Evolutionary conservation across 2,113 vertebrate genomes (phyloP), one percentile per base, ranked within the genome.

Genomic region (Leucosticte australis): DNA sequence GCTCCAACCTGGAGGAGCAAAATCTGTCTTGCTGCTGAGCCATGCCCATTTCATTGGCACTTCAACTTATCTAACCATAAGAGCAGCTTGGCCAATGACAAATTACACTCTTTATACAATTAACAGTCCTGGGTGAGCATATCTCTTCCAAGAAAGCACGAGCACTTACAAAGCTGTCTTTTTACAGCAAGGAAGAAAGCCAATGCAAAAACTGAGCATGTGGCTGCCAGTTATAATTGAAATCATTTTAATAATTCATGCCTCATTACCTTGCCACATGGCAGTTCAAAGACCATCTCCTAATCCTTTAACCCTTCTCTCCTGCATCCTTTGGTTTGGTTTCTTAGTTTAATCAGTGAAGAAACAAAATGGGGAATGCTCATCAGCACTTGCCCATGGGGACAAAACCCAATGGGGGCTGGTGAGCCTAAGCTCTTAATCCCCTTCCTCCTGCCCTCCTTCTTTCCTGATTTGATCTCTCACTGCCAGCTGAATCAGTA

Each of bases 221-320:
- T 15, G 64, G 71, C 93, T 96, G 94, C 90, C 94, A 83, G 88
- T 95, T 94, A 83, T 93, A 93, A 96, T 96, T 95, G 93, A 95
- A 95, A 94, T 95, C 0, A 92, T 90, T 95, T 97, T 96, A 97
- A 96, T 97, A 97, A 97, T 96, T 95, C 96, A 94, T 95, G 90
- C 92, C 90, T 97, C 93, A 92, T 96, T 96, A 96, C 90, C 95
- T 95, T 94, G 78, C 88, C 93, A 92, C 94, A 94, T 94, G 88
- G 85, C 88, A 90, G 94, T 90, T 97, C 96, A 96, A 96, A 97
- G 95, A 92, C 92, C 73, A 78, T 71, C 85, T 95, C 64, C 90
- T 94, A 95, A 94, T 96, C 76, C 83, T 92, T 96, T 96, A 96
- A 93, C 95, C 88, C 95, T 60, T 92, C 90, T 95, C 83, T 95